Base-by-base conservation (phyloP, 2,888 invertebrate genomes). In the Heteromurus nitidus region DNA sequence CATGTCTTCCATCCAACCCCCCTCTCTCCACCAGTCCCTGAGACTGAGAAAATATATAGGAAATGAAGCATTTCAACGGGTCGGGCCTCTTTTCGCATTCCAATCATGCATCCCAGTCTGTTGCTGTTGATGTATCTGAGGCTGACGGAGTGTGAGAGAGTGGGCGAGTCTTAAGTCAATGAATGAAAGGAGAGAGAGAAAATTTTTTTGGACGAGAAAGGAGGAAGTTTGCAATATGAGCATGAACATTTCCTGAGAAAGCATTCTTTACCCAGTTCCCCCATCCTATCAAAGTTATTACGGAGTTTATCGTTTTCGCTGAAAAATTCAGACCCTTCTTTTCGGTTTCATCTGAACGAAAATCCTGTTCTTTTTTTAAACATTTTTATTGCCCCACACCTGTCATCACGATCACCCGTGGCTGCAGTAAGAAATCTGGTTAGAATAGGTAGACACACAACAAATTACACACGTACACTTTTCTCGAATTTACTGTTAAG, bases 31-130 rank as follows among this genome's bases (percentile, higher is more conserved):
- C 64, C 30, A 28, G 20, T 18, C 2, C 42, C 47, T 53, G 68
- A 62, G 62, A 68, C 31, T 68, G 73, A 70, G 81, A 75, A 81
- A 81, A 70, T 81, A n/a, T n/a, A 81, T 75, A 75, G 75, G 75
- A 81, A 75, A 75, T 81, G 81, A 81, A 81, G 81, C 68, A 81
- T 81, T 81, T 81, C 81, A 81, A 81, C 75, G 81, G 81, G 64
- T 42, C 58, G 65, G 65, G 70, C 53, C 20, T 26, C 18, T 69
- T 70, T 75, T 70, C 55, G 69, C 74, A 81, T 81, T 81, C 81
- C 81, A 75, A 81, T 75, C 81, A 70, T 75, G 81, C 44, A 28
- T 68, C 50, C 53, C 50, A 53, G 30, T 68, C 67, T 60, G 64
- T 70, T 65, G 55, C 74, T 75, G 31, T 69, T 75, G 69, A 70